Conservation (phyloP, 2,888 invertebrate species). For the Clepsis dumicolana region DNA sequence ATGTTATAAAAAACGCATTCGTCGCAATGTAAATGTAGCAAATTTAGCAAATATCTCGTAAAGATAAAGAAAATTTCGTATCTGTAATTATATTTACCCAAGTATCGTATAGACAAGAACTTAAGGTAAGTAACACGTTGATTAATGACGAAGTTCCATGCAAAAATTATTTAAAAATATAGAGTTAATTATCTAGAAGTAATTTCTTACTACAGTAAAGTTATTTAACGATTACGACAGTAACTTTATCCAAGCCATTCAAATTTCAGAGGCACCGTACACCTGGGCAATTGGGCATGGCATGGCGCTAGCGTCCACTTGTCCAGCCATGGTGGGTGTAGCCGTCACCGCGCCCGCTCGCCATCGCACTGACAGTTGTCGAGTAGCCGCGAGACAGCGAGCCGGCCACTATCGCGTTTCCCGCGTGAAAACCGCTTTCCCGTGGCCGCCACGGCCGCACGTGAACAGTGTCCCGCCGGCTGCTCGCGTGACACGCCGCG, state of each 20-base stretch:
- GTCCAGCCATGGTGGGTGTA: conserved; percentile 10
- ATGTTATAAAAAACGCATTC: no score
- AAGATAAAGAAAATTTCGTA: no score
- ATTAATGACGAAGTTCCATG: no score
- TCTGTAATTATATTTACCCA: no score
- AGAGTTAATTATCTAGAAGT: no score
- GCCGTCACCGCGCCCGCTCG: conserved; percentile 12
- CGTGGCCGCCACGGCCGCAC: conserved; percentile 71
- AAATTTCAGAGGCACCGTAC: neutral
- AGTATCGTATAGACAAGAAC: no score
- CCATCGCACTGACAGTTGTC: conserved; percentile 69
- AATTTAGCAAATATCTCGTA: no score
- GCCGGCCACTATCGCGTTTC: conserved; percentile 81
- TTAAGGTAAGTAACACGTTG: no score
- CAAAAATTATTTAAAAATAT: no score
- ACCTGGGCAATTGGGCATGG: conserved; percentile 9
- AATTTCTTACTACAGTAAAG: neutral
- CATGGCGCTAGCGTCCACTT: conserved; percentile 9
- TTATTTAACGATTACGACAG: neutral
- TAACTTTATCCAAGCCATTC: neutral
- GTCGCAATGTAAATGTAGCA: no score
- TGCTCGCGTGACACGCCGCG: conserved; percentile 83
- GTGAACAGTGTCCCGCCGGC: conserved; percentile 85
- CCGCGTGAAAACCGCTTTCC: conserved; percentile 85
- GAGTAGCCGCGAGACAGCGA: conserved; percentile 78